phyloP scores from a whole-genome alignment of 2,888 invertebrate species.

The Mongoloraphidia duomilia region DNA sequence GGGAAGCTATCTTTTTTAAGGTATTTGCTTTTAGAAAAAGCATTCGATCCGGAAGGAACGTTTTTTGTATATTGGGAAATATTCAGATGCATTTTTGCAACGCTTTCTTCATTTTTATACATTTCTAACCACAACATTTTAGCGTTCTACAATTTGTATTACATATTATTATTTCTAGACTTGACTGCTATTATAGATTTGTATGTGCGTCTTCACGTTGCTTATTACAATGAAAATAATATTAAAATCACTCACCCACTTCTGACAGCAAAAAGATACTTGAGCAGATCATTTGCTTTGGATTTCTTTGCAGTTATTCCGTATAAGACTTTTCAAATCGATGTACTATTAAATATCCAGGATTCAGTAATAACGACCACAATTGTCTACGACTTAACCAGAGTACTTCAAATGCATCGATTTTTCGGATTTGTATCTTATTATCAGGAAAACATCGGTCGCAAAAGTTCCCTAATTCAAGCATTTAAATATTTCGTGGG shows the following conservation, averaged over 20 bases:
- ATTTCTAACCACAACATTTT: no score
- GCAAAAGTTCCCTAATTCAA: no score
- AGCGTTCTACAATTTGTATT: no score
- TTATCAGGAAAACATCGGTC: not conserved
- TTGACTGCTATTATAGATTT: constrained; percentile 13
- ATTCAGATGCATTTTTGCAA: not conserved
- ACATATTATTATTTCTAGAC: not conserved
- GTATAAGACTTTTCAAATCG: constrained; percentile 26
- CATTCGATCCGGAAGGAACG: constrained; percentile 10
- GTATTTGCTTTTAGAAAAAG: constrained; percentile 6
- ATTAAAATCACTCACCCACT: constrained; percentile 36
- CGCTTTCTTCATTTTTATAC: not conserved
- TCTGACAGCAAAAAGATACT: constrained; percentile 32
- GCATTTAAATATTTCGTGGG: no score
- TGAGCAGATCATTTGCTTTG: constrained; percentile 29
- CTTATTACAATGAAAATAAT: constrained; percentile 33
- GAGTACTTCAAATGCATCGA: constrained; percentile 10
- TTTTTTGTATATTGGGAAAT: constrained; percentile 12
- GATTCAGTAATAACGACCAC: not conserved
- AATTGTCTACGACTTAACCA: constrained; percentile 2
- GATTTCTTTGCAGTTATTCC: constrained; percentile 33
- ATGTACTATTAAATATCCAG: constrained; percentile 7
- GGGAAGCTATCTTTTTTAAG: constrained; percentile 10
- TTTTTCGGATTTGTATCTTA: constrained; percentile 9
- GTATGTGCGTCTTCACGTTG: constrained; percentile 34